Conservation (phyloP, 2,888 invertebrate genomes). For the Poecilus cupreus region DNA sequence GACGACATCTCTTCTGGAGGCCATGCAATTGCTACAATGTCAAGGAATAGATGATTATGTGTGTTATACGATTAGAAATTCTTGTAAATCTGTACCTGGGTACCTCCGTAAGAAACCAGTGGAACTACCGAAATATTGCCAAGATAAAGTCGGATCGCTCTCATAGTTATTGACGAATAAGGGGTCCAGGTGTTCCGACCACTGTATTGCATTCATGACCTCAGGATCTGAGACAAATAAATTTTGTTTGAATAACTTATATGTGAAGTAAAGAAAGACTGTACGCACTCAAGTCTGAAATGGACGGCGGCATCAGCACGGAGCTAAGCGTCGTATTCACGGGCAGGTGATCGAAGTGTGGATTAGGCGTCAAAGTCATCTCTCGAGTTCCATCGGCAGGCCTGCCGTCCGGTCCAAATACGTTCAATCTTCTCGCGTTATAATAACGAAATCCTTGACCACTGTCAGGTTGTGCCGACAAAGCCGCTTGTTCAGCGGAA, state of each 20-base stretch:
- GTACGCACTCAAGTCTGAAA: constrained; percentile 81
- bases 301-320: constrained; percentile 89
- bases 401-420: constrained; percentile 85
- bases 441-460: constrained; percentile 78
- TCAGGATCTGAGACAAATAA: constrained; percentile 78
- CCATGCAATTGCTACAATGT: constrained; percentile 91
- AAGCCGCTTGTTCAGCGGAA: constrained; percentile 90
- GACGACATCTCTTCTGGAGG: constrained; percentile 81
- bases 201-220: constrained; percentile 92
- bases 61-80: background rate
- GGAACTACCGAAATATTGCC: constrained; percentile 99
- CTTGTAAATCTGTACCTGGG: constrained; percentile 80
- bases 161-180: constrained; percentile 93
- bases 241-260: no score
- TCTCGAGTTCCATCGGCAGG: constrained; percentile 82
- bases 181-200: constrained; percentile 95
- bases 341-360: constrained; percentile 90
- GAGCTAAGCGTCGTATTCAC: constrained; percentile 91
- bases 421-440: constrained; percentile 88
- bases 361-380: constrained; percentile 83
- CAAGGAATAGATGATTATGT: background rate
- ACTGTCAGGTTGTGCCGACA: constrained; percentile 77
- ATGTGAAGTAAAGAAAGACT: no score
- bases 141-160: constrained; percentile 92
- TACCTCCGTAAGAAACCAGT: constrained; percentile 95